Base-by-base conservation (phyloP, 2,888 invertebrate genomes). In the Agrochola macilenta region DNA sequence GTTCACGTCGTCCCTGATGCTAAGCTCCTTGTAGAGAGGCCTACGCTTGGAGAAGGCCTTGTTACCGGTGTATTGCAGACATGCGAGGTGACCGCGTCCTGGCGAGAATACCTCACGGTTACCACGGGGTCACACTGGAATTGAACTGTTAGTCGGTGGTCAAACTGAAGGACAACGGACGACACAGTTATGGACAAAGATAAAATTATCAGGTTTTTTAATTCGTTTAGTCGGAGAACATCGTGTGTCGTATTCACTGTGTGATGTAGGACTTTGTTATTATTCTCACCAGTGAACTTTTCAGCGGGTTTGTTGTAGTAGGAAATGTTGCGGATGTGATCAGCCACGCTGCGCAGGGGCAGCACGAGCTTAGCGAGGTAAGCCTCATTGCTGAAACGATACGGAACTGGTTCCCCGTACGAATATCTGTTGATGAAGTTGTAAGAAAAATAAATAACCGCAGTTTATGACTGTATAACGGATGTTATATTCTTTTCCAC, bases 51-150 rank as follows among this genome's bases (percentile, higher is more conserved):
- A 97, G 96, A 98, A 98, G 89, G 97, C 98, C 95, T 97, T 98
- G 92, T 98, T 98, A 91, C 98, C 98, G 93, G 98, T 98, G 97
- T 98, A 98, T 93, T 98, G 98, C 93, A 98, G 97, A 96, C 98
- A 98, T 89, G 99, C 98, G 95, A 99, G 97, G 97, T 98, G 98
- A 90, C 98, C 98, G 94, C 98, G 97, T 95, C 98, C 98, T 98
- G 96, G 92, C 91, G 94, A 95, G 92, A 94, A 96, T 94, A 95
- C 94, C 95, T 94, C 94, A 93, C 85, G 91, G 94, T 96, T 95
- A 95, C 84, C 93, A 94, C 92, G 89, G 93, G 91, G 94, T 90
- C 94, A 94, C 94, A 93, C 95, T 92, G 90, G 93, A 93, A 93
- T 85, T 91, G 88, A 91, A 93, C 91, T 93, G 95, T 95, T 95